phyloP scores from a whole-genome alignment of 2,797 vertebrate genomes.

The Tympanoctomys barrerae region DNA sequence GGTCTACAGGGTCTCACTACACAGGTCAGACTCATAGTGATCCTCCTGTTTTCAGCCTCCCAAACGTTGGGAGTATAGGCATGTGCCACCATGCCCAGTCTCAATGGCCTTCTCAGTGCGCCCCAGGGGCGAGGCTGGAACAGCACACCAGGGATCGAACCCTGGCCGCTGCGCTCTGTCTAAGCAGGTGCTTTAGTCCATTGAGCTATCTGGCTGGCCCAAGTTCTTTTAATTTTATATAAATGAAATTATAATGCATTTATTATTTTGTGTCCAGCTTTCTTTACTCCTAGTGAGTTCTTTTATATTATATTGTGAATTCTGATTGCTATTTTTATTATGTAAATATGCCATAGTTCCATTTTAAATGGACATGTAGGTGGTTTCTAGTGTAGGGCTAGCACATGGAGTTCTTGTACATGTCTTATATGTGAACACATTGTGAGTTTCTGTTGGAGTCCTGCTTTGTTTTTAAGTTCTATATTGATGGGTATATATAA shows the following conservation, averaged over 20 bases:
- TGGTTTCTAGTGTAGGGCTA: neutral
- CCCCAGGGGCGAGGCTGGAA: too few species aligned
- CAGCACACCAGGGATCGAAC: too few species aligned
- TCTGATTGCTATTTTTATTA: neutral
- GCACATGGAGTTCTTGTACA: neutral
- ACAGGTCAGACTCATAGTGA: too few species aligned
- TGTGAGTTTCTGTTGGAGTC: neutral
- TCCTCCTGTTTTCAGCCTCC: too few species aligned
- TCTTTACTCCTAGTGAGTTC: neutral
- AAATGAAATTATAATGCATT: neutral
- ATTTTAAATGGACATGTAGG: neutral
- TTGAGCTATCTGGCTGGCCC: too few species aligned
- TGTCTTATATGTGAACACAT: neutral
- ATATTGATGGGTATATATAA: neutral
- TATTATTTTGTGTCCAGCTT: neutral
- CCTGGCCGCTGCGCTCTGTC: too few species aligned
- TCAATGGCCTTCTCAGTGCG: too few species aligned
- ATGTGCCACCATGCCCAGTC: too few species aligned
- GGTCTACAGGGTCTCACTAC: too few species aligned
- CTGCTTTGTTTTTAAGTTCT: conserved; percentile 25
- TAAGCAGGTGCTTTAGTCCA: too few species aligned
- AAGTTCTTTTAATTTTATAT: neutral
- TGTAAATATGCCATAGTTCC: neutral
- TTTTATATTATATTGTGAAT: neutral
- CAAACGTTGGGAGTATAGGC: too few species aligned